phyloP scores from a whole-genome alignment of 2,113 vertebrate species.

The Macrotis lagotis region DNA sequence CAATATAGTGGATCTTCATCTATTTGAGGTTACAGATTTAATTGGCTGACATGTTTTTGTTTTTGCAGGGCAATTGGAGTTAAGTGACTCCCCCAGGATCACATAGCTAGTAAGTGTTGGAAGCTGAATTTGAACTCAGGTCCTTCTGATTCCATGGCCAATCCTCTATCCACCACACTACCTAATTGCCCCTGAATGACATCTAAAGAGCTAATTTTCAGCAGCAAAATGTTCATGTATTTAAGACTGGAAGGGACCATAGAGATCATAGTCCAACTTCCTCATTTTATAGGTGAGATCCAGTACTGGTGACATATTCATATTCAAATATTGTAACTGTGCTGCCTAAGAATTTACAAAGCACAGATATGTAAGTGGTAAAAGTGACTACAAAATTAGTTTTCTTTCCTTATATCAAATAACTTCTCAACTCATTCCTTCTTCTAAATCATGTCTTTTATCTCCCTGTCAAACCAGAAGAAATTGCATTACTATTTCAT shows the following conservation, averaged over 20 bases:
- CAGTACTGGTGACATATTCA: neutral
- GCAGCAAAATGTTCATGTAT: neutral
- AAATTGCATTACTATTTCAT: neutral
- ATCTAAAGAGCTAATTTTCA: neutral
- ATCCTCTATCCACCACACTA: no score
- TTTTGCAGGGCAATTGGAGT: no score
- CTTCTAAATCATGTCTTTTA: neutral
- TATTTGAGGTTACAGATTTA: neutral
- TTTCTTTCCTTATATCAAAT: neutral
- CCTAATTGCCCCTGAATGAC: no score
- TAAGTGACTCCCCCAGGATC: no score
- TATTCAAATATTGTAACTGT: neutral
- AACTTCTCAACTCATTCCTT: neutral
- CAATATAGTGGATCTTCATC: neutral
- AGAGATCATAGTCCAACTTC: neutral
- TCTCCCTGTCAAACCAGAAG: neutral
- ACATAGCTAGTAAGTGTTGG: no score
- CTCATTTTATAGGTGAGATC: neutral
- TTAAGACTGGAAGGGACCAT: neutral
- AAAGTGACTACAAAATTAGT: neutral
- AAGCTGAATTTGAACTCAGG: no score
- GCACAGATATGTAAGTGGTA: neutral
- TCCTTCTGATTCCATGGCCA: no score
- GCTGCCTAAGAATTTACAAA: neutral
- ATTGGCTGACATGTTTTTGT: no score